phyloP scores from a whole-genome alignment of 2,888 invertebrate genomes.

The Hirtodrosophila duncani region DNA sequence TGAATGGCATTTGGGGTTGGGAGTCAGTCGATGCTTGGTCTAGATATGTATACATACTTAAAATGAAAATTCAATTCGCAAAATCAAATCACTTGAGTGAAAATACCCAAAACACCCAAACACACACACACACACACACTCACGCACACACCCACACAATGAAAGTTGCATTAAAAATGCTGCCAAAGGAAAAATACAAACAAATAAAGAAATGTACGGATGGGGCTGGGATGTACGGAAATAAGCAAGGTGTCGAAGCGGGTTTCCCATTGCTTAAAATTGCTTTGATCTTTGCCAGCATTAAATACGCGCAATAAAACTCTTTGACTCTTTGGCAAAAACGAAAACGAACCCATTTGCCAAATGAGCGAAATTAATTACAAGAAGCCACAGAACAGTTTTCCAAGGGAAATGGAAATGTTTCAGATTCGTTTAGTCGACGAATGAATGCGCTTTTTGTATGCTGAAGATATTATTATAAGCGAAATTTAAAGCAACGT shows the following conservation, averaged over 20 bases:
- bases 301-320: conserved; percentile 65
- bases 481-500: no score
- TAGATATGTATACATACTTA: conserved; percentile 60
- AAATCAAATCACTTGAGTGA: conserved; percentile 67
- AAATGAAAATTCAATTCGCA: conserved; percentile 64
- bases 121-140: conserved; percentile 17
- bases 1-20: conserved; percentile 11
- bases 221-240: not conserved
- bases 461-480: no score
- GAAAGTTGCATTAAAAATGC: conserved; percentile 46
- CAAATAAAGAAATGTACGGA: conserved; percentile 16
- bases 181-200: conserved; percentile 31
- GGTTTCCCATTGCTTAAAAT: conserved; percentile 35
- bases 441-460: no score
- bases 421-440: no score
- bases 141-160: conserved; percentile 30
- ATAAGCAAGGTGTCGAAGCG: conserved; percentile 46
- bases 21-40: conserved; percentile 21
- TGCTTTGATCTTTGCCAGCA: conserved; percentile 60
- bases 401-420: conserved; percentile 19
- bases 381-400: conserved; percentile 48
- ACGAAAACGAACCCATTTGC: conserved; percentile 58
- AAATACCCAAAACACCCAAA: conserved; percentile 43
- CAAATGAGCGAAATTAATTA: conserved; percentile 66
- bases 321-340: conserved; percentile 43